Conservation (phyloP, 2,113 vertebrate species). For the Brienomyrus brachyistius region DNA sequence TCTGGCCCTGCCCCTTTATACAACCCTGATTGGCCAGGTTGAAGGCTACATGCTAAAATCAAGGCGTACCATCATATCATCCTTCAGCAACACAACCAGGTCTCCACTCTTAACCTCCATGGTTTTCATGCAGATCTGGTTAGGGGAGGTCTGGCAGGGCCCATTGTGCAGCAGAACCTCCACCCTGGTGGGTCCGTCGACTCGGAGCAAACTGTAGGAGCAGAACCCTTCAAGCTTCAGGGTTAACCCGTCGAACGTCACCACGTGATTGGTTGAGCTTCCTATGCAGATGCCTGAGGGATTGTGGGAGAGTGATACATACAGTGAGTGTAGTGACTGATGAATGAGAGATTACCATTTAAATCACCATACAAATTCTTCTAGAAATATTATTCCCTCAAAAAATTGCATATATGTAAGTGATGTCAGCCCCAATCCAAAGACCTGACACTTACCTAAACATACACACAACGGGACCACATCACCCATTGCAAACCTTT, state of each 20-base stretch:
- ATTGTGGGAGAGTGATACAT: background rate
- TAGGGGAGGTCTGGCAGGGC: constrained; percentile 54
- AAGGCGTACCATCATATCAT: constrained; percentile 70
- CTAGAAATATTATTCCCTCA: background rate
- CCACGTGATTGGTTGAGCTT: constrained; percentile 82
- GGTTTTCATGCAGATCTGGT: constrained; percentile 77
- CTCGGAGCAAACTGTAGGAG: constrained; percentile 76
- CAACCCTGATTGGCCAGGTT: background rate
- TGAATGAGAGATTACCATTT: background rate
- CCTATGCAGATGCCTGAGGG: constrained; percentile 79
- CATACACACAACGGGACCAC: background rate
- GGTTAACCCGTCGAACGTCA: constrained; percentile 79
- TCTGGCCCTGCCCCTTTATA: background rate
- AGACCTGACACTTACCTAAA: too few species aligned
- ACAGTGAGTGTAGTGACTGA: background rate
- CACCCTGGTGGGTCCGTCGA: constrained; percentile 47
- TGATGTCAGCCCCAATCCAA: background rate
- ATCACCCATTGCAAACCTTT: too few species aligned
- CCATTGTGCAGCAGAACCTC: constrained; percentile 74
- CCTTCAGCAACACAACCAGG: constrained; percentile 62
- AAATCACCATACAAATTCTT: background rate
- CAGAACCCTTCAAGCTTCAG: constrained; percentile 78
- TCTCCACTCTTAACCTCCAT: constrained; percentile 66
- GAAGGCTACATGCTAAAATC: background rate
- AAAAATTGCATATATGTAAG: background rate